phyloP scores from a whole-genome alignment of 2,888 invertebrate genomes.

The Gnatocerus cornutus region DNA sequence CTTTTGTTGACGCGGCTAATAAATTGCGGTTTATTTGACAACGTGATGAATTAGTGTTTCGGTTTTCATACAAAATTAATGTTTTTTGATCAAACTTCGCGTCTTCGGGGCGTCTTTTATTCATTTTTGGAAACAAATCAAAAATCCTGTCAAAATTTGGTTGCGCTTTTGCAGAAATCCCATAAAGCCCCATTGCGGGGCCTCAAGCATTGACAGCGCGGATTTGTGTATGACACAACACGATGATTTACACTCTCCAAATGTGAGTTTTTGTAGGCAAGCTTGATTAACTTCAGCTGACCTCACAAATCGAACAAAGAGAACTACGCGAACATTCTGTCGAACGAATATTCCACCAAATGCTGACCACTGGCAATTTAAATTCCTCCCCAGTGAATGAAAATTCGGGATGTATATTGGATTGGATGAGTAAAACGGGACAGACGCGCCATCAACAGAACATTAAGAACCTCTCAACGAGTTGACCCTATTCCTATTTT shows the following conservation, averaged over 20 bases:
- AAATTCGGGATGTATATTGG: conserved; percentile 64
- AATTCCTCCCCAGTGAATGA: conserved; percentile 63
- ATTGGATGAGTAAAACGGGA: conserved; percentile 62
- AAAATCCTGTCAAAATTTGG: too few species aligned
- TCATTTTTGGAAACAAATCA: too few species aligned
- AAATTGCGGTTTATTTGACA: conserved; percentile 26
- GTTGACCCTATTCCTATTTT: conserved; percentile 57
- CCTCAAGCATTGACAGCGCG: conserved; percentile 9
- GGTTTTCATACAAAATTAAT: conserved; percentile 12
- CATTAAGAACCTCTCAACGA: conserved; percentile 60
- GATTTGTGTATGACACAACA: conserved; percentile 17
- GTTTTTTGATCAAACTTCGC: too few species aligned
- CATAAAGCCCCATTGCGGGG: neutral
- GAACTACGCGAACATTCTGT: conserved; percentile 54
- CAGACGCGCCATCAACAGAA: conserved; percentile 57
- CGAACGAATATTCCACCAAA: conserved; percentile 61
- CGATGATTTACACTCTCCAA: conserved; percentile 17
- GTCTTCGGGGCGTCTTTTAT: too few species aligned
- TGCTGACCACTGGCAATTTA: conserved; percentile 66
- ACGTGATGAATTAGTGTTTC: conserved; percentile 20
- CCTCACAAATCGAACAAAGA: conserved; percentile 65
- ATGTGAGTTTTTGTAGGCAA: conserved; percentile 58
- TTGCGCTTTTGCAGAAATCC: neutral
- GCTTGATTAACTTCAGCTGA: conserved; percentile 66
- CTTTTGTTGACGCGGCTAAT: neutral